Conservation (phyloP, 2,113 vertebrate species). For the Aix galericulata region DNA sequence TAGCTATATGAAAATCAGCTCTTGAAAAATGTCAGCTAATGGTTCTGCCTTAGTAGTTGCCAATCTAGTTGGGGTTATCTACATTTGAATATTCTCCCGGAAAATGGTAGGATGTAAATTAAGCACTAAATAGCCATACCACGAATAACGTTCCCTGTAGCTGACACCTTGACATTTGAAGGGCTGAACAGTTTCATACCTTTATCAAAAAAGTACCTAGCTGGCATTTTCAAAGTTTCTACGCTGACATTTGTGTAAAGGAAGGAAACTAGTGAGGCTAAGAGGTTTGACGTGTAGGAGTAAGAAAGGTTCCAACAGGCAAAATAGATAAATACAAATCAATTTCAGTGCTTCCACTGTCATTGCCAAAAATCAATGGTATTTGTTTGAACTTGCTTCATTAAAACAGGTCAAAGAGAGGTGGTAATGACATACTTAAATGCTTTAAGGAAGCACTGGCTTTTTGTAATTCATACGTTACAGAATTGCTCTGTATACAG, state of each 20-base stretch:
- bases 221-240: slow-evolving; percentile 24
- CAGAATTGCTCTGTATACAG: not conserved
- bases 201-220: not conserved
- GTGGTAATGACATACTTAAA: not conserved
- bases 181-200: not conserved
- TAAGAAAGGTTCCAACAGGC: not conserved
- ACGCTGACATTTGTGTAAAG: slow-evolving; percentile 19
- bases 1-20: not conserved
- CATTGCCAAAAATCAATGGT: not conserved
- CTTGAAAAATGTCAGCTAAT: not conserved
- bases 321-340: not conserved
- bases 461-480: not conserved
- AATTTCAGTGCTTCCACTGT: not conserved
- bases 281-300: not conserved
- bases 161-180: slow-evolving; percentile 1
- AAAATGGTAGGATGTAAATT: not conserved
- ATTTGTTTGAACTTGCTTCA: not conserved
- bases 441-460: not conserved
- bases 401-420: not conserved
- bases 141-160: not conserved
- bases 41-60: not conserved
- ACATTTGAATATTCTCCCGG: not conserved
- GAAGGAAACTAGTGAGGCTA: not conserved
- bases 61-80: not conserved
- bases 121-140: not conserved